Evolutionary conservation across 2,113 vertebrate genomes (phyloP).

Genomic region (Callipepla californica): DNA sequence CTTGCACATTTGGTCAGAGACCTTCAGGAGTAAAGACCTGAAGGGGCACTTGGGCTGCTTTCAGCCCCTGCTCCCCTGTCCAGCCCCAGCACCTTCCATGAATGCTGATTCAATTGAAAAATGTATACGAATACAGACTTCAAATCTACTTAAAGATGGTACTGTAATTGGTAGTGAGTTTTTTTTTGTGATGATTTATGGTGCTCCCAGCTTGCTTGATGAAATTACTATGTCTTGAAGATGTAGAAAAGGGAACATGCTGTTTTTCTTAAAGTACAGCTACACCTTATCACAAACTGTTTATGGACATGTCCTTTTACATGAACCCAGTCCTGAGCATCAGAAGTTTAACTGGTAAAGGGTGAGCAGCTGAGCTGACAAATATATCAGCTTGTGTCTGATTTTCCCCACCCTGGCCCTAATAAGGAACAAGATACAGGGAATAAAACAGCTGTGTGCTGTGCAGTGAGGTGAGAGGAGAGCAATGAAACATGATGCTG

Average conservation of each 20-base stretch:
- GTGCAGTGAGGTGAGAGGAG: neutral
- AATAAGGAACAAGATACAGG: slow-evolving; percentile 3
- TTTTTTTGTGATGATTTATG: neutral
- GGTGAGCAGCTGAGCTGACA: slow-evolving; percentile 7
- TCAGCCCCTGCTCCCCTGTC: neutral
- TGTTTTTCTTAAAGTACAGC: neutral
- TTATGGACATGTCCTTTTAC: neutral
- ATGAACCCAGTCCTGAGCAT: accelerated
- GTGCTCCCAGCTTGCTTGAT: neutral
- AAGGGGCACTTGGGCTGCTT: neutral
- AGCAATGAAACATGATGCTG: slow-evolving; percentile 48
- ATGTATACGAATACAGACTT: neutral
- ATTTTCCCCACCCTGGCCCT: neutral
- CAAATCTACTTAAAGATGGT: neutral
- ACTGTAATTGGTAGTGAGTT: neutral
- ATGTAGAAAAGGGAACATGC: neutral
- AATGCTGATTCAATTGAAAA: neutral
- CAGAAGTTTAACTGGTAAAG: neutral
- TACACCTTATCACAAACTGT: neutral
- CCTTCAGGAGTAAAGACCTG: neutral
- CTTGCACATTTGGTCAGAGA: neutral
- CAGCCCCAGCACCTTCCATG: neutral
- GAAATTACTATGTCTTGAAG: neutral
- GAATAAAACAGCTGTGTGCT: slow-evolving; percentile 57
- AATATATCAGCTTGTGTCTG: neutral